phyloP scores from a whole-genome alignment of 2,888 invertebrate genomes.

The Cheiracanthium punctorium region DNA sequence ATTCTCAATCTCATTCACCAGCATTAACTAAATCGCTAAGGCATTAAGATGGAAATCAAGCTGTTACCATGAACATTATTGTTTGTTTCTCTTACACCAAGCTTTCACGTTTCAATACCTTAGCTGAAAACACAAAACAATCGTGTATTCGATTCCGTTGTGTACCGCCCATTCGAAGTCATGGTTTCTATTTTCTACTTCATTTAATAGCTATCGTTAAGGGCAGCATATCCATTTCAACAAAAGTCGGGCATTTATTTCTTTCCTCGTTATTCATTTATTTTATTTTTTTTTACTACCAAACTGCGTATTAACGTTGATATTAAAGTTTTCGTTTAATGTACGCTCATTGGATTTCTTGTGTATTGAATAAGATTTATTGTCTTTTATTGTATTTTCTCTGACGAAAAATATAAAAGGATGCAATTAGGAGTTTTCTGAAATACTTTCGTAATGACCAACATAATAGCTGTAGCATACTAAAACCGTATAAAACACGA shows the following conservation, averaged over 20 bases:
- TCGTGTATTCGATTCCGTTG: constrained; percentile 49
- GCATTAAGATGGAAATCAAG: constrained; percentile 1
- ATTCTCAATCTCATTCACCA: neutral
- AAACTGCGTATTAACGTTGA: no score
- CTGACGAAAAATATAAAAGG: no score
- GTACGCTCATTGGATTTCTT: no score
- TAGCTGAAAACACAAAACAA: neutral
- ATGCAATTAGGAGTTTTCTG: no score
- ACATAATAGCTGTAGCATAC: no score
- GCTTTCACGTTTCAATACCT: neutral
- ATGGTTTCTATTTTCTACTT: constrained; percentile 22
- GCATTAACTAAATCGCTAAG: neutral
- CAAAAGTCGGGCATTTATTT: neutral
- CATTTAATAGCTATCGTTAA: constrained; percentile 4
- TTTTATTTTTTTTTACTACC: no score
- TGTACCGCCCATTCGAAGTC: constrained; percentile 56
- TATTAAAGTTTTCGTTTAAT: no score
- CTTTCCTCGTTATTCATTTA: neutral
- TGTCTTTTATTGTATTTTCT: no score
- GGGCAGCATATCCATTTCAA: neutral
- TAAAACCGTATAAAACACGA: no score
- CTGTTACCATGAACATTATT: neutral
- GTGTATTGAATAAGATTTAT: no score
- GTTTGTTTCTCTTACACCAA: neutral
- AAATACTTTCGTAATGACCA: no score